Evolutionary conservation across 2,797 vertebrate species (phyloP).

Genomic region (Glossophaga mutica): DNA sequence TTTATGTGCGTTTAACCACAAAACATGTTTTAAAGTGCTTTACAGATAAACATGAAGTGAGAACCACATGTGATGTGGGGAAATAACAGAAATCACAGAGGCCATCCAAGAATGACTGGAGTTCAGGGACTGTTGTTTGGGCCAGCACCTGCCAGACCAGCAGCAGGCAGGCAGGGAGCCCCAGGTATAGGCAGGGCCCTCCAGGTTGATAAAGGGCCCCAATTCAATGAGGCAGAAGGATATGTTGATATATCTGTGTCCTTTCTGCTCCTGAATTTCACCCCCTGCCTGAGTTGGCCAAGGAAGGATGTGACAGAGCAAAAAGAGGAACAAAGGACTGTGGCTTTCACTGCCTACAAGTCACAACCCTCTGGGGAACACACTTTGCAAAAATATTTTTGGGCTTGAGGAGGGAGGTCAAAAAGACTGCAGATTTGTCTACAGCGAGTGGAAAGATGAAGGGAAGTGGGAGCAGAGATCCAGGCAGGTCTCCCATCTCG

Average conservation of each 20-base stretch:
- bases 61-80: not conserved
- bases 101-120: not conserved
- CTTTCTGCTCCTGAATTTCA: not conserved
- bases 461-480: not conserved
- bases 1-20: not conserved
- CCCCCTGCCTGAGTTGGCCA: not conserved
- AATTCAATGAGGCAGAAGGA: not conserved
- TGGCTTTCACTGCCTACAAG: not conserved
- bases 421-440: not conserved
- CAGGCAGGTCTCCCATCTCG: not conserved
- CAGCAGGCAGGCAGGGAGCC: not conserved
- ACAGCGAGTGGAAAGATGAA: not conserved
- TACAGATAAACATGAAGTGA: conserved; percentile 3
- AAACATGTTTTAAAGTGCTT: not conserved
- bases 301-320: not conserved
- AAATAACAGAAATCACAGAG: not conserved
- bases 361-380: not conserved
- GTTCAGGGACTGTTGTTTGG: not conserved
- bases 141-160: not conserved
- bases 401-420: not conserved
- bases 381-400: not conserved
- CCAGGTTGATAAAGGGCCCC: not conserved
- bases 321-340: not conserved
- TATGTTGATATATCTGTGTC: not conserved
- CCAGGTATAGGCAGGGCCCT: not conserved